Evolutionary conservation across 2,797 vertebrate genomes (phyloP), one percentile per base, ranked within the genome.

Genomic region (Helostoma temminkii): DNA sequence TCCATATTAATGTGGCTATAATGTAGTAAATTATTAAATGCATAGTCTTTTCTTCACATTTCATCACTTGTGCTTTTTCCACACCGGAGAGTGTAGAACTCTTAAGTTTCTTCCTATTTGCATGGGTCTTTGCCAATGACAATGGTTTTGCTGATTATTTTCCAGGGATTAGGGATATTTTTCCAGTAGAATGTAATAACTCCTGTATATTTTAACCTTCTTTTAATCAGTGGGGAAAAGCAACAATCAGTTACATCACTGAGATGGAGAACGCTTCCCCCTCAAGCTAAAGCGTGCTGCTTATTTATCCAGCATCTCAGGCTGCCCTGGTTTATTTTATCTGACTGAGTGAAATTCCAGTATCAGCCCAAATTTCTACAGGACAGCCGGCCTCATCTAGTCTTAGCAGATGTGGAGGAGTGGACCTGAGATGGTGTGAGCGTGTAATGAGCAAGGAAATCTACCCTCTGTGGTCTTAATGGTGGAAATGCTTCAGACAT

Each of bases 251-350:
- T 92, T 89, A 88, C 89, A 89, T 88, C 88, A 81, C 79, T 71
- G 76, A 66, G 77, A 77, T 22, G 75, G 45, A 72, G 80, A 80
- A 76, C 30, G 14, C 37, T 7, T 62, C 39, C 34, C 68, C 75
- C 78, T 60, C 49, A 32, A 73, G 69, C 82, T 74, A 76, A 73
- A 83, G 74, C 71, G 81, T 73, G 42, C 74, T 83, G 93, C 86
- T 94, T 94, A 93, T 95, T 95, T 94, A 86, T 91, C 84, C 87
- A 89, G 78, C 75, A 86, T 91, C 85, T 84, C 66, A 78, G 85
- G 76, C 89, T 82, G 65, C 66, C 49, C 74, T 71, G 56, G 93
- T 94, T 94, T 94, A 94, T 94, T 94, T 94, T 91, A 89, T 93
- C 89, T 84, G 84, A 88, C 88, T 76, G 83, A 87, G 85, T 58